phyloP scores from a whole-genome alignment of 1,140 invertebrate genomes.

The Sycobia sp. region DNA sequence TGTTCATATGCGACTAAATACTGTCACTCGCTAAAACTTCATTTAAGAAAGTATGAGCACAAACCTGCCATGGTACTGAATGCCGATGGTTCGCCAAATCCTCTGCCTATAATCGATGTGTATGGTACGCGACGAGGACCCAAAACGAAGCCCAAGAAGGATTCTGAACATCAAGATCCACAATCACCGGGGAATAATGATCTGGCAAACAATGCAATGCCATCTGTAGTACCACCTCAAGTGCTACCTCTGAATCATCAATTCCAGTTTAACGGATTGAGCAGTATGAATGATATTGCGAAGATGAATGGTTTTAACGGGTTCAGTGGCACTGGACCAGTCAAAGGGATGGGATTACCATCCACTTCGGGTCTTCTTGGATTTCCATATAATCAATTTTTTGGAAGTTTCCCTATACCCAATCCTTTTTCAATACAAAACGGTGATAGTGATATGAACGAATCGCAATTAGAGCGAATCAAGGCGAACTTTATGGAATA shows the following conservation, averaged over 20 bases:
- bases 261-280: slow-evolving; percentile 8
- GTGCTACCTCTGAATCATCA: neutral
- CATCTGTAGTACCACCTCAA: neutral
- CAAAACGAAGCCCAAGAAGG: slow-evolving; percentile 59
- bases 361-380: neutral
- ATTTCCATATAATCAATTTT: slow-evolving; percentile 39
- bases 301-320: neutral
- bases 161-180: slow-evolving; percentile 21
- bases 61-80: slow-evolving; percentile 85
- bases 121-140: slow-evolving; percentile 88
- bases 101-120: slow-evolving; percentile 85
- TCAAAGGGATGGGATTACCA: neutral
- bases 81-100: slow-evolving; percentile 85
- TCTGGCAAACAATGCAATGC: neutral
- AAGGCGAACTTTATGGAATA: slow-evolving; percentile 36
- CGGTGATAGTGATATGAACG: slow-evolving; percentile 4
- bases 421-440: neutral
- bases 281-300: neutral
- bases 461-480: slow-evolving; percentile 32
- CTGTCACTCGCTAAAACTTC: slow-evolving; percentile 95
- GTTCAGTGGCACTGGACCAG: neutral
- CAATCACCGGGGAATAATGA: neutral
- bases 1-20: slow-evolving; percentile 99
- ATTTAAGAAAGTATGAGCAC: slow-evolving; percentile 91
- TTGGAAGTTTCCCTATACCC: slow-evolving; percentile 32